These are phyloP conservation scores for Drosophila limbata DNA, from an alignment of 2,888 invertebrate species.

Conservation along the genomic window DNA sequence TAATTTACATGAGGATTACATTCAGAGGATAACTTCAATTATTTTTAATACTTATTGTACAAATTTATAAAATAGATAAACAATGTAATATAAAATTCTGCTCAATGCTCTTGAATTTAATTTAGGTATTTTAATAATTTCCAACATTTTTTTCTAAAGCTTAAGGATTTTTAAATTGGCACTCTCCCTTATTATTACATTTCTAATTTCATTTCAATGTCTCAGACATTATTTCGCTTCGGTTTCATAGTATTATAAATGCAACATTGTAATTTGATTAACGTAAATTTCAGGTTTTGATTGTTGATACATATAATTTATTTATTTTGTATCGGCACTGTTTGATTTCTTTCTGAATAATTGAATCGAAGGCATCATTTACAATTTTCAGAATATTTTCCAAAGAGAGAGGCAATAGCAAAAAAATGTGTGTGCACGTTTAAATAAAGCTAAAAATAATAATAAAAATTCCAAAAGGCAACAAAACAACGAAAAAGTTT, in stretches of 20 bases:
- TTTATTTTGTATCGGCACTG: neutral
- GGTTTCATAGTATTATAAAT: constrained; percentile 5
- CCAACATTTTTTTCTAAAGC: neutral
- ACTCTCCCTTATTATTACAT: neutral
- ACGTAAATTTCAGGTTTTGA: constrained; percentile 12
- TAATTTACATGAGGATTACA: neutral
- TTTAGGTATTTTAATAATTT: too few species aligned
- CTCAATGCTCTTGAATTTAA: too few species aligned
- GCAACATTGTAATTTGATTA: constrained; percentile 17
- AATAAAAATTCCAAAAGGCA: constrained; percentile 48
- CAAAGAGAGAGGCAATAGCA: constrained; percentile 34
- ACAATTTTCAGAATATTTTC: constrained; percentile 54
- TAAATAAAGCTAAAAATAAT: constrained; percentile 62
- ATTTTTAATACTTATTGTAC: too few species aligned
- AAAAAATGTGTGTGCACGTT: constrained; percentile 46
- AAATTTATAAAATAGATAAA: too few species aligned
- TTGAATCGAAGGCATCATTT: constrained; percentile 31
- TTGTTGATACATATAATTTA: constrained; percentile 17
- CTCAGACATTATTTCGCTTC: neutral
- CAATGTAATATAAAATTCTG: too few species aligned
- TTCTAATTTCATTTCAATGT: neutral
- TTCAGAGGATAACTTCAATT: too few species aligned
- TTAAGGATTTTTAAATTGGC: neutral
- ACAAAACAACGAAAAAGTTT: constrained; percentile 45
- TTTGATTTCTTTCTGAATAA: constrained; percentile 15